Evolutionary conservation across 2,797 vertebrate genomes (phyloP).

Genomic region (Cebuella pygmaea): DNA sequence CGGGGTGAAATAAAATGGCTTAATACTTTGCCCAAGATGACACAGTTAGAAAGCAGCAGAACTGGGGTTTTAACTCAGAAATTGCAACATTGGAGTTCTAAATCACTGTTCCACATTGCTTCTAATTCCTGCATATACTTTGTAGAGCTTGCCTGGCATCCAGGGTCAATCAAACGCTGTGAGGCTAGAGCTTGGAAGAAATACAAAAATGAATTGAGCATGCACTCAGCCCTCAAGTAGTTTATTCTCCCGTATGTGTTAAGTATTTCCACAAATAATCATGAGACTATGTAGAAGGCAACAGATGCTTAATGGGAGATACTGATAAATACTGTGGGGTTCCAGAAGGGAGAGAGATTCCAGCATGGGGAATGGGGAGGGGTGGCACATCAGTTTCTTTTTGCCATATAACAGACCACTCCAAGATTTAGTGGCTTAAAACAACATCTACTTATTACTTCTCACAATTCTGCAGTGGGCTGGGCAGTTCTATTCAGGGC

Average conservation of each 20-base stretch:
- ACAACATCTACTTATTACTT: not conserved
- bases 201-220: not conserved
- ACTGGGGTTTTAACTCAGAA: not conserved
- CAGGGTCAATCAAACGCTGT: not conserved
- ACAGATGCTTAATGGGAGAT: not conserved
- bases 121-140: not conserved
- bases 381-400: not conserved
- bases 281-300: not conserved
- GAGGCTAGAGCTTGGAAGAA: not conserved
- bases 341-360: not conserved
- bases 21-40: not conserved
- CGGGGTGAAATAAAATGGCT: not conserved
- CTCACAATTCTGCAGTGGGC: not conserved
- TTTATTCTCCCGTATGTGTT: not conserved
- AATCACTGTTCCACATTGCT: not conserved
- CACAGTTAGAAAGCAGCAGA: not conserved
- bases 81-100: not conserved
- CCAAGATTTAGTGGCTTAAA: not conserved
- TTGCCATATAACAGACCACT: not conserved
- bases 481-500: too few species aligned
- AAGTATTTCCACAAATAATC: not conserved
- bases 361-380: too few species aligned
- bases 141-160: rapidly evolving
- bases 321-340: not conserved
- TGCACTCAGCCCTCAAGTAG: not conserved